Evolutionary conservation across 53 echinoderm and acorn worm genomes (phyloP).

Genomic region (Crossaster papposus): DNA sequence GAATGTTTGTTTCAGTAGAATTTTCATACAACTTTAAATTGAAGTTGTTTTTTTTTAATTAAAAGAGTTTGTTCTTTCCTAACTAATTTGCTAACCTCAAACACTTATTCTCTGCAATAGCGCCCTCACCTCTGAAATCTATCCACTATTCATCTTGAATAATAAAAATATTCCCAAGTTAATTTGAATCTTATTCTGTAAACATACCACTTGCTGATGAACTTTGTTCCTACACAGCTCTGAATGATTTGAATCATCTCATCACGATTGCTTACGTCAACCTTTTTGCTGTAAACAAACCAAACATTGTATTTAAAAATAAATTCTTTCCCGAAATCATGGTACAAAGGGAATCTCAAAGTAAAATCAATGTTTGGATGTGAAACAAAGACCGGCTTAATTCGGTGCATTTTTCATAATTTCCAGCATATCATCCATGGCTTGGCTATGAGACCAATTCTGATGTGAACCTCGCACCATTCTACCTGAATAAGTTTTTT

Average conservation of each 20-base stretch:
- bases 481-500: conserved; percentile 86
- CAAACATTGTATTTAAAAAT: too few relatives aligned
- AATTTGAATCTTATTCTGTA: too few relatives aligned
- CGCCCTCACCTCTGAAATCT: too few relatives aligned
- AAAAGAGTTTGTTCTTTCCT: too few relatives aligned
- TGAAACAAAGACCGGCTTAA: conserved; percentile 38
- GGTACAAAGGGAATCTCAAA: background rate
- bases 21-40: background rate
- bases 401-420: conserved; percentile 79
- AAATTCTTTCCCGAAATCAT: too few relatives aligned
- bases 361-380: background rate
- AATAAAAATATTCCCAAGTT: too few relatives aligned
- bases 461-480: conserved; percentile 10
- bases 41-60: too few relatives aligned
- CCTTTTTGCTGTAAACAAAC: conserved; percentile 73
- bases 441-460: background rate
- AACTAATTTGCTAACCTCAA: too few relatives aligned
- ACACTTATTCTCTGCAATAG: too few relatives aligned
- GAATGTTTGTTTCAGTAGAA: too few relatives aligned
- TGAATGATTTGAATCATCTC: conserved; percentile 94
- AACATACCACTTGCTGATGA: conserved; percentile 93
- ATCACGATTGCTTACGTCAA: conserved; percentile 78
- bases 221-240: conserved; percentile 97
- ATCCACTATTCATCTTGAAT: too few relatives aligned
- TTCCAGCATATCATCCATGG: conserved; percentile 84